phyloP scores from a whole-genome alignment of 2,797 vertebrate species.

The Astyanax mexicanus region DNA sequence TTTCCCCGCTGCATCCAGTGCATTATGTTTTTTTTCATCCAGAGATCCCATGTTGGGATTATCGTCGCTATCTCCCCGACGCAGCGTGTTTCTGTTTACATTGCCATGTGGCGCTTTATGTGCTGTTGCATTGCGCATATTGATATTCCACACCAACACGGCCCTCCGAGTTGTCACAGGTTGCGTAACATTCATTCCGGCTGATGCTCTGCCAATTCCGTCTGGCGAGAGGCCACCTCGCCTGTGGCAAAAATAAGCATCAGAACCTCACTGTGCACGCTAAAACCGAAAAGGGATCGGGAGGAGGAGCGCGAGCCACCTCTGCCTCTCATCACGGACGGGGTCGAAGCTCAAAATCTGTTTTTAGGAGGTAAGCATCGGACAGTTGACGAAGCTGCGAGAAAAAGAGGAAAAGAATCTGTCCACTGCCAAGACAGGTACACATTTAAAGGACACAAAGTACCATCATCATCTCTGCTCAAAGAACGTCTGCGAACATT shows the following conservation, averaged over 20 bases:
- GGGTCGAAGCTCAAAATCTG: slow-evolving; percentile 8
- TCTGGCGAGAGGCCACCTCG: slow-evolving; percentile 60
- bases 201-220: slow-evolving; percentile 68
- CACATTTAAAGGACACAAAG: slow-evolving; percentile 27
- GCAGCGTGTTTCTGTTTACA: slow-evolving; percentile 69
- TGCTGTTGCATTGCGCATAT: slow-evolving; percentile 56
- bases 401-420: slow-evolving; percentile 39
- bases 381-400: slow-evolving; percentile 13
- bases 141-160: slow-evolving; percentile 62
- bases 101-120: slow-evolving; percentile 64
- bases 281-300: slow-evolving; percentile 46
- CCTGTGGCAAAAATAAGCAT: slow-evolving; percentile 62
- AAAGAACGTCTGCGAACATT: not conserved
- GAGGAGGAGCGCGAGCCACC: slow-evolving; percentile 14
- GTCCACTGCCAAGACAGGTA: slow-evolving; percentile 19
- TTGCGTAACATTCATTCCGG: slow-evolving; percentile 68
- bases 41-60: slow-evolving; percentile 36
- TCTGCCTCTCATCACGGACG: slow-evolving; percentile 23
- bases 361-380: slow-evolving; percentile 35
- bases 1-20: not conserved
- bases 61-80: slow-evolving; percentile 64
- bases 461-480: not conserved
- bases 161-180: slow-evolving; percentile 67
- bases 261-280: slow-evolving; percentile 54
- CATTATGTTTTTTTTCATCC: not conserved